These are phyloP conservation scores for Cervus canadensis DNA, from an alignment of 2,113 vertebrate genomes.

Conservation along the genomic window DNA sequence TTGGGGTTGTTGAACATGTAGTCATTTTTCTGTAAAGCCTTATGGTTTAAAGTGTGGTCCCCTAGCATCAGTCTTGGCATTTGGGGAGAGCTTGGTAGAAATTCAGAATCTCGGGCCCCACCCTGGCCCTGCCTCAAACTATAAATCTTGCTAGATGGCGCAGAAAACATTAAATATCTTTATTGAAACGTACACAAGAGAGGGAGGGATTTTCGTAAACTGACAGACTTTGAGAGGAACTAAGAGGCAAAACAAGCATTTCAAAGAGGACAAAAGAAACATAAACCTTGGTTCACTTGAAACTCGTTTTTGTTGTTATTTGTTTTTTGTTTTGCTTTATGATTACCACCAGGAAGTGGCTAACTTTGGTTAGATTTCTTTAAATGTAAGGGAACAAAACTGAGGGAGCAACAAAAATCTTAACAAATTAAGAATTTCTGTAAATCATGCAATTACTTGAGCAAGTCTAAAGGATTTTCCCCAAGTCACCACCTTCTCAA, in stretches of 20 bases:
- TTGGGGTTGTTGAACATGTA: background rate
- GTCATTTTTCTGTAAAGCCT: background rate
- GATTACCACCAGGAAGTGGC: background rate
- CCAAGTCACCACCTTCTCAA: background rate
- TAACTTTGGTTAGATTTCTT: background rate
- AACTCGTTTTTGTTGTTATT: background rate
- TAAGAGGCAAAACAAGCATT: background rate
- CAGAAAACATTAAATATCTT: background rate
- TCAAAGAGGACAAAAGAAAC: background rate
- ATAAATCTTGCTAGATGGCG: background rate
- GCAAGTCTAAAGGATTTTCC: background rate
- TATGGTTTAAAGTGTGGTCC: background rate
- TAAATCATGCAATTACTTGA: background rate
- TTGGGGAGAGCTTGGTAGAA: background rate
- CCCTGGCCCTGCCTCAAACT: background rate
- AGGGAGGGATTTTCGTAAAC: background rate
- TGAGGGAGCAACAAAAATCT: background rate
- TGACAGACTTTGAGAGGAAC: background rate
- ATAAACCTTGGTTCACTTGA: background rate
- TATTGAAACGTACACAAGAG: background rate
- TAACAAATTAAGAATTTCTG: background rate
- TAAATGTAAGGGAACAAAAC: background rate
- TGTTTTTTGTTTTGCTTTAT: background rate
- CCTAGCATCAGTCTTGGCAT: rapidly evolving
- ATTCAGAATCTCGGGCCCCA: background rate